Conservation (phyloP, 2,888 invertebrate genomes). For the Eucera pruinosa region DNA sequence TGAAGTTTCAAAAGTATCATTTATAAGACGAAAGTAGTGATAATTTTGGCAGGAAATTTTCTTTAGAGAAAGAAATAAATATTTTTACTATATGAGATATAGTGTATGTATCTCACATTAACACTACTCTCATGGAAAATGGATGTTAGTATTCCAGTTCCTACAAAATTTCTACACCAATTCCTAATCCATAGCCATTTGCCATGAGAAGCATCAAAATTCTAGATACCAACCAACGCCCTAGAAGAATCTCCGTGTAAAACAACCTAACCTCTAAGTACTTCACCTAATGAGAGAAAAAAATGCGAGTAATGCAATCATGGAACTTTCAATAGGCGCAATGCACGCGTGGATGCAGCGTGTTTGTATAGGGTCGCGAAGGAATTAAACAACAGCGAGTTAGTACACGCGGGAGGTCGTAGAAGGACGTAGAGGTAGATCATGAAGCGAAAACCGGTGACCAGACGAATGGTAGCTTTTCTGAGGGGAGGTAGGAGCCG, state of each 20-base stretch:
- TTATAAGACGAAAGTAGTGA: background rate
- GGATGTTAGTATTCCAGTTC: too few relatives aligned
- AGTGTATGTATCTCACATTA: too few relatives aligned
- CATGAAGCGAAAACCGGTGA: conserved; percentile 16
- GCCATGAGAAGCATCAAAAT: conserved; percentile 9
- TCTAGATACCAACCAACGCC: background rate
- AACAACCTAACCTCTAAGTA: background rate
- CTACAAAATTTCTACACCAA: too few relatives aligned
- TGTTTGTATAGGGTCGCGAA: conserved; percentile 51
- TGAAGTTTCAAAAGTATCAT: background rate
- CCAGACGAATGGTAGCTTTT: conserved; percentile 32
- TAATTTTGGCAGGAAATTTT: too few relatives aligned
- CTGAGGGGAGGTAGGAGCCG: conserved; percentile 41
- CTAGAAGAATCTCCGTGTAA: conserved; percentile 9
- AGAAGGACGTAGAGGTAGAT: conserved; percentile 56
- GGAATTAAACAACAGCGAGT: conserved; percentile 45
- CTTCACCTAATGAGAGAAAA: background rate
- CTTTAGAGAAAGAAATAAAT: too few relatives aligned
- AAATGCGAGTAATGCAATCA: too few relatives aligned
- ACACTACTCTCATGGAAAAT: too few relatives aligned
- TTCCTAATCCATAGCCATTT: too few relatives aligned
- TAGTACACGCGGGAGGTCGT: conserved; percentile 54
- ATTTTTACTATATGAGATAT: too few relatives aligned
- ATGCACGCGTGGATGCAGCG: conserved; percentile 24
- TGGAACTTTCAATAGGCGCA: too few relatives aligned